Evolutionary conservation across 2,113 vertebrate species (phyloP), one percentile per base, ranked within the genome.

Genomic region (Podarcis raffonei): DNA sequence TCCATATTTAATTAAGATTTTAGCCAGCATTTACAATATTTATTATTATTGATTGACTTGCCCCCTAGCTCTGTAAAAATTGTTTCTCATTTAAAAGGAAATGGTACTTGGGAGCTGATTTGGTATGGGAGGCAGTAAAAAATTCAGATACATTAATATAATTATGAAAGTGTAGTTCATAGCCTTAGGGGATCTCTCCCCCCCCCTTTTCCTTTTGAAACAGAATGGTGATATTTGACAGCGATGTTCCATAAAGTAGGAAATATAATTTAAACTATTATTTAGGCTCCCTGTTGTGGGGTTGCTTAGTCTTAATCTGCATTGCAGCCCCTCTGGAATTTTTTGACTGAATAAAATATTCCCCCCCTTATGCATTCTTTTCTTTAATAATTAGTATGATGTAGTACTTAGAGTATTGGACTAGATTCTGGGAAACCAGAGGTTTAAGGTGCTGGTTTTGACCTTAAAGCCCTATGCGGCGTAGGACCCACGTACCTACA

Each of bases 1-100:
- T 93, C 89, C 88, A 91, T 48, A 81, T 37, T 93, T 86, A 86
- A 87, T 93, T 93, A 89, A 86, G 75, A 82, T 86, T 92, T 91
- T 90, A 78, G 39, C 69, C 48, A 87, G 6, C 32, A 87, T 76
- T 75, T 89, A 23, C 62, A 85, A 57, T 78, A 83, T 92, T 87
- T 93, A 48, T 48, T 76, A 87, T 92, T 91, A 83, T 53, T 87
- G 62, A 80, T 62, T 91, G 75, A 91, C 85, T 87, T 92, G 1
- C 76, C 90, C 75, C 90, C 16, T n/a, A 84, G 82, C 74, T 92
- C 32, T 76, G 3, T 25, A 89, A 90, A 89, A 90, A 6, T 1
- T 4, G 13, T 83, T 89, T 86, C 66, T 81, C 48, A 57, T 59
- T 3, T 87, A 79, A 92, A 93, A 89, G 13, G 0, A 91, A 4